phyloP scores from a whole-genome alignment of 2,113 vertebrate species.

The Nesoenas mayeri region DNA sequence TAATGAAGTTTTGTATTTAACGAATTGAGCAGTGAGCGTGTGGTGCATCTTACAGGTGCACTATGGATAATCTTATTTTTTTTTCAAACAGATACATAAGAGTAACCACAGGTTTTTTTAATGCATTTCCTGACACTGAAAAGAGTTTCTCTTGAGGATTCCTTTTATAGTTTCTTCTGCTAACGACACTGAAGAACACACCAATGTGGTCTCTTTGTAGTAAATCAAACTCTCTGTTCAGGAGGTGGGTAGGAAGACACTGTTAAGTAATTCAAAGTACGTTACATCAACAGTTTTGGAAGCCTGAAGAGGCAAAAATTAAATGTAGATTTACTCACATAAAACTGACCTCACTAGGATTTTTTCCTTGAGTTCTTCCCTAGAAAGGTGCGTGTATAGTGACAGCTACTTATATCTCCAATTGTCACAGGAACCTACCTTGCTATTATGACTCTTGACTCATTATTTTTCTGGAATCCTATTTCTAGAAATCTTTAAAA shows the following conservation, averaged over 20 bases:
- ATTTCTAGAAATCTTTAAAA: neutral
- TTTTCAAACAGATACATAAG: slow-evolving; percentile 55
- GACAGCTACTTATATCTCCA: neutral
- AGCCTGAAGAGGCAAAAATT: neutral
- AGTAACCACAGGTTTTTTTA: slow-evolving; percentile 61
- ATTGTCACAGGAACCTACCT: neutral
- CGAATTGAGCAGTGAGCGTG: neutral
- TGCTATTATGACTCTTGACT: neutral
- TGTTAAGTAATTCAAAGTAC: slow-evolving; percentile 63
- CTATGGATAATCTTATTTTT: slow-evolving; percentile 44
- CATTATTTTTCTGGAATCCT: neutral
- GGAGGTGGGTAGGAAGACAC: slow-evolving; percentile 31
- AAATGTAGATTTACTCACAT: neutral
- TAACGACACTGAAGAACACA: slow-evolving; percentile 73
- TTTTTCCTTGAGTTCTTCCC: neutral
- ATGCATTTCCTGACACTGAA: slow-evolving; percentile 75
- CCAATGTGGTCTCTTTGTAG: slow-evolving; percentile 67
- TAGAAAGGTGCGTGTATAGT: neutral
- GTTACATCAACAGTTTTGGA: slow-evolving; percentile 5
- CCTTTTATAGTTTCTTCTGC: slow-evolving; percentile 78
- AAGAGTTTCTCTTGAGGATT: slow-evolving; percentile 76
- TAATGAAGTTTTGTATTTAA: slow-evolving; percentile 50
- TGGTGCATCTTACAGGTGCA: slow-evolving; percentile 62
- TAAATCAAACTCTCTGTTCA: slow-evolving; percentile 76
- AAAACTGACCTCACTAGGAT: neutral